Percentiles rank a stretch among this genome's conserved stretches.
These are phyloP conservation scores for Pionites leucogaster DNA, from an alignment of 2,113 vertebrate genomes.

Conservation along the genomic window DNA sequence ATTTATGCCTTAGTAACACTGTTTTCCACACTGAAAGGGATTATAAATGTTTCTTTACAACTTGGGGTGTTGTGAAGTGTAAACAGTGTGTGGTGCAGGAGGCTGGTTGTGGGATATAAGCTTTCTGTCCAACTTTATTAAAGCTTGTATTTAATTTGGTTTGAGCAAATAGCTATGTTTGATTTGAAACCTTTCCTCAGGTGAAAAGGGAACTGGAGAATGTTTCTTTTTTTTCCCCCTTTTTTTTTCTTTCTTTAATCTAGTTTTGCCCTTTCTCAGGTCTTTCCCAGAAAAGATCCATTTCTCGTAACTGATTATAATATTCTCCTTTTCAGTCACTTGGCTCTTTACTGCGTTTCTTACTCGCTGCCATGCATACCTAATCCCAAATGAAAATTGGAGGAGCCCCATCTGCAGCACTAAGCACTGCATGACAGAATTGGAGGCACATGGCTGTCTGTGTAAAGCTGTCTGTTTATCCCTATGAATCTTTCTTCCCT, in stretches of 20 bases:
- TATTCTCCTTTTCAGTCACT: background rate
- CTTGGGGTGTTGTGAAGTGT: background rate
- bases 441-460: background rate
- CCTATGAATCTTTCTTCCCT: background rate
- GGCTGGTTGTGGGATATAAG: background rate
- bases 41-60: background rate
- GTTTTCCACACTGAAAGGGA: background rate
- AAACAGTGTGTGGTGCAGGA: background rate
- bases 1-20: background rate
- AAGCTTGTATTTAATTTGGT: slow-evolving; percentile 2
- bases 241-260: background rate
- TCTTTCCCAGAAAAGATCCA: background rate
- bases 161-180: background rate
- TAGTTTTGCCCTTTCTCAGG: background rate
- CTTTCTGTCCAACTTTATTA: background rate
- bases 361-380: background rate
- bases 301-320: background rate
- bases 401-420: background rate
- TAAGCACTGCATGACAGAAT: rapidly evolving
- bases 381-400: background rate
- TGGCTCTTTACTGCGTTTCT: background rate
- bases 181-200: background rate
- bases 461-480: background rate
- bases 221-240: rapidly evolving
- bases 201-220: background rate